Evolutionary conservation across 2,113 vertebrate genomes (phyloP), one percentile per base, ranked within the genome.

Genomic region (Tympanuchus pallidicinctus): DNA sequence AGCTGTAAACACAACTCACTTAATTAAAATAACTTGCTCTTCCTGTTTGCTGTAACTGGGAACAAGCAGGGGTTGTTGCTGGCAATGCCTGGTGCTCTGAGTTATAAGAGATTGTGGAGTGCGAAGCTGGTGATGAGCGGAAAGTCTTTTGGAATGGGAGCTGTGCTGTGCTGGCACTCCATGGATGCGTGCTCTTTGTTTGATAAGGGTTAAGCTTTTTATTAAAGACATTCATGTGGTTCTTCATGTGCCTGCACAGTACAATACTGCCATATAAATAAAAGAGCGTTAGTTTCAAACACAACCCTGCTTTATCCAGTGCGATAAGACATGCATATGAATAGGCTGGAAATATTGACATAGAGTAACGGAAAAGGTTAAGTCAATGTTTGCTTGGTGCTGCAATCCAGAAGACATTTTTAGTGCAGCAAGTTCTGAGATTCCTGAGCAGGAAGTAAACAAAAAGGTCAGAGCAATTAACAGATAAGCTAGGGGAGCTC

Each of bases 401-500:
- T 88, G 92, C 92, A 91, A 95, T 92, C 65, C 64, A 65, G 13
- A 38, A 85, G 82, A 88, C 95, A 90, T 87, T 92, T 38, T 18
- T 47, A 52, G 82, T 42, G 60, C 86, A 73, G 90, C 82, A 94
- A 93, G 95, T 93, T 65, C 79, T 48, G 76, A 91, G 84, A 91
- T 93, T 95, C 90, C 78, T 1, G 0, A 85, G 91, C 79, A 95
- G 95, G 88, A 92, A 90, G 89, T 89, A 96, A 96, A 96, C 96
- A 97, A 96, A 78, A 87, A 97, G 97, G 96, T 97, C 97, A 97
- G 97, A 98, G 92, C 92, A 97, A 97, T 97, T 97, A 96, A 93
- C 77, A 89, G 93, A 78, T 87, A 97, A 95, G 79, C 73, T 88
- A 32, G 60, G 82, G 28, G 13, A 86, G 77, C 72, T 75, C 40